Percentiles rank a stretch among this genome's conserved stretches.
Conservation (phyloP, 2,797 vertebrate genomes). For the Microtus agrestis region DNA sequence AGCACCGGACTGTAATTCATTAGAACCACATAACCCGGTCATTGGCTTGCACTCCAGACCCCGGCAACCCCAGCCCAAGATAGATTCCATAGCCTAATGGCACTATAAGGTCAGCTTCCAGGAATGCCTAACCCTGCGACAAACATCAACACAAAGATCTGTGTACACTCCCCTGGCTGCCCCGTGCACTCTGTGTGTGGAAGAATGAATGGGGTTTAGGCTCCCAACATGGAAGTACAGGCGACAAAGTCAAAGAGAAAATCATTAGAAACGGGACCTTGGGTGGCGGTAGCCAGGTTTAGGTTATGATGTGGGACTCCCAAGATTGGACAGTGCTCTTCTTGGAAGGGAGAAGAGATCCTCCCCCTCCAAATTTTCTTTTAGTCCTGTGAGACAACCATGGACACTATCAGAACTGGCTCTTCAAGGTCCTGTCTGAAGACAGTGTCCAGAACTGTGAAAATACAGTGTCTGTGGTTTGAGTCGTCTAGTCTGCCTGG, state of each 20-base stretch:
- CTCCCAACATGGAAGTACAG: background rate
- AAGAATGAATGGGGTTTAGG: background rate
- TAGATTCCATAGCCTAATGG: too few relatives aligned
- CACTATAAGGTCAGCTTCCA: too few relatives aligned
- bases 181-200: background rate
- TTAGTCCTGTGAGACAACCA: background rate
- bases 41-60: too few relatives aligned
- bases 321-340: background rate
- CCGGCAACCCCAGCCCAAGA: background rate
- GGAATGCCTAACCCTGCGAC: background rate
- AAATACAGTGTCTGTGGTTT: background rate
- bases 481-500: too few relatives aligned
- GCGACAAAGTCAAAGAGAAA: background rate
- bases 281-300: background rate
- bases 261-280: background rate
- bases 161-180: background rate
- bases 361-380: accelerated
- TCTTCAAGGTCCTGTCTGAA: background rate
- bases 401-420: background rate
- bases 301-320: background rate
- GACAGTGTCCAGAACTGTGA: background rate
- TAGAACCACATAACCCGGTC: background rate
- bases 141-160: background rate
- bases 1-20: constrained; percentile 77
- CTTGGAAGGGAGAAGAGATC: background rate